Evolutionary conservation across 2,113 vertebrate species (phyloP).

Genomic region (Penelope pileata): DNA sequence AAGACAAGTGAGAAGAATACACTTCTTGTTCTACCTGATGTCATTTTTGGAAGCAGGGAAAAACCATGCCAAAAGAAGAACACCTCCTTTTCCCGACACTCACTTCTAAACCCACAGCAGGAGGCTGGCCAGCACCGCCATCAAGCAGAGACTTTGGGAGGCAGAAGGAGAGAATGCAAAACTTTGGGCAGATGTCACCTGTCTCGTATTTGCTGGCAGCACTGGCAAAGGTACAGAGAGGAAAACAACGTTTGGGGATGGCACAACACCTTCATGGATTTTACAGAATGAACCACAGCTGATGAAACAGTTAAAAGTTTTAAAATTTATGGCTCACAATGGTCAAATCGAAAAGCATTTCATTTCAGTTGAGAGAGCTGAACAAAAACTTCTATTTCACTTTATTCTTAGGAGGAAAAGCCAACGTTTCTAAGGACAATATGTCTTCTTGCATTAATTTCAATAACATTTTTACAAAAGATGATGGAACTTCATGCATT

Average conservation of each 20-base stretch:
- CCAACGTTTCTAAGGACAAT: background rate
- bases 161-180: background rate
- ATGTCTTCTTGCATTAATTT: background rate
- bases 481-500: rapidly evolving
- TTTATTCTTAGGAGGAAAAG: rapidly evolving
- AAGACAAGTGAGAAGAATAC: background rate
- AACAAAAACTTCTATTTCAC: background rate
- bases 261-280: background rate
- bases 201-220: background rate
- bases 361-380: background rate
- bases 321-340: background rate
- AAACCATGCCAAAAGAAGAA: background rate
- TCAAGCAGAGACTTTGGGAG: background rate
- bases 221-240: background rate
- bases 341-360: background rate
- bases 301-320: background rate
- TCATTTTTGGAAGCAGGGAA: background rate
- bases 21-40: too few species aligned
- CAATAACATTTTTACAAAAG: background rate
- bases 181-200: background rate
- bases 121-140: background rate
- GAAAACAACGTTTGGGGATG: rapidly evolving
- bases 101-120: rapidly evolving
- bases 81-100: background rate
- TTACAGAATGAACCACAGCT: background rate